Evolutionary conservation across 2,888 invertebrate genomes (phyloP).

Genomic region (Meteorus colon): DNA sequence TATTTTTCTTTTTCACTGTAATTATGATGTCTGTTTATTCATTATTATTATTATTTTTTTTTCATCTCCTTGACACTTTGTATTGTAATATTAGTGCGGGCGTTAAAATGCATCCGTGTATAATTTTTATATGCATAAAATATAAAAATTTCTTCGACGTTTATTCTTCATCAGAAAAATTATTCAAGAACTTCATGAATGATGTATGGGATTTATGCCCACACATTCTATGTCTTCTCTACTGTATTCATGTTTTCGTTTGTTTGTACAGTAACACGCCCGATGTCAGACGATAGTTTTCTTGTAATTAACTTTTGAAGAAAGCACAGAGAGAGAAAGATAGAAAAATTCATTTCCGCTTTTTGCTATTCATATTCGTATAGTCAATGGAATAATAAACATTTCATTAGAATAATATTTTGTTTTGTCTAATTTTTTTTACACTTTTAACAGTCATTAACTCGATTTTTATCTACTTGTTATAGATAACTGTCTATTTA

Average conservation of each 20-base stretch:
- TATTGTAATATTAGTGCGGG: slow-evolving; percentile 9
- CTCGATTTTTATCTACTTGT: too few species aligned
- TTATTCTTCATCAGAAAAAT: slow-evolving; percentile 17
- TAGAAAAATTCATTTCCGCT: slow-evolving; percentile 20
- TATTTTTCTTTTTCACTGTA: neutral
- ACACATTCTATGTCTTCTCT: slow-evolving; percentile 18
- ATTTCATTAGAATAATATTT: too few species aligned
- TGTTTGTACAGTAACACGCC: slow-evolving; percentile 37
- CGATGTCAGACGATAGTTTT: slow-evolving; percentile 39
- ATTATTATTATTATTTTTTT: neutral
- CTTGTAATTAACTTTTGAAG: slow-evolving; percentile 39
- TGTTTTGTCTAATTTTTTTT: too few species aligned
- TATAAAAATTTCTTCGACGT: neutral
- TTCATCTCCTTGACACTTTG: slow-evolving; percentile 2
- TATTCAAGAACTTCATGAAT: slow-evolving; percentile 21
- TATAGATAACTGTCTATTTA: too few species aligned
- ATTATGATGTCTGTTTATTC: slow-evolving; percentile 3
- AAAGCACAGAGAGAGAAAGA: neutral
- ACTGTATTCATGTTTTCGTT: slow-evolving; percentile 31
- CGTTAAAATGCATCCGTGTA: slow-evolving; percentile 1
- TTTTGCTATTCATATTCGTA: too few species aligned
- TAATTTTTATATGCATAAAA: neutral
- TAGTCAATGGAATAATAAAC: too few species aligned
- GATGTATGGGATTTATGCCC: slow-evolving; percentile 3
- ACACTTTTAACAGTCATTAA: too few species aligned